Conservation (phyloP, 2,888 invertebrate genomes). For the Vesta saturnalis region DNA sequence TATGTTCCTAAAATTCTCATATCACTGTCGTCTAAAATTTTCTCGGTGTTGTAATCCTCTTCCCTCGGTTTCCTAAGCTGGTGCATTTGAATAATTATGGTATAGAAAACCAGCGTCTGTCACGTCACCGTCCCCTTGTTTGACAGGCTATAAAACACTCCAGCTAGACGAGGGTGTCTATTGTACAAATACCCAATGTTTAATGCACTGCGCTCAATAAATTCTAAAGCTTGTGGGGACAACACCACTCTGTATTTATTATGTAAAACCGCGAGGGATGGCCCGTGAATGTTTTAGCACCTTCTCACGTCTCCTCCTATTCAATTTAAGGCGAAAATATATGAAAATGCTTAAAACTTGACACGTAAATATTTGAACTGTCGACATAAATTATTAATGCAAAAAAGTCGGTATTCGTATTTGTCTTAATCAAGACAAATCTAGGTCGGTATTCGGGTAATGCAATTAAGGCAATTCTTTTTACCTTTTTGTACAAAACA, state of each 20-base stretch:
- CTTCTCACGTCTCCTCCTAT: constrained; percentile 25
- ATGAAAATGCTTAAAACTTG: constrained; percentile 5
- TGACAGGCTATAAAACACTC: constrained; percentile 47
- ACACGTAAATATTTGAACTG: background rate
- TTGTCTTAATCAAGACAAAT: too few species aligned
- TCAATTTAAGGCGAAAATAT: background rate
- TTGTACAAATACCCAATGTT: constrained; percentile 47
- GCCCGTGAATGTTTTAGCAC: constrained; percentile 32
- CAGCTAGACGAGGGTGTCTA: constrained; percentile 44
- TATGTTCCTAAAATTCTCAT: constrained; percentile 21
- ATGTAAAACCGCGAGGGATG: constrained; percentile 38
- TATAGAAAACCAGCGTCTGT: constrained; percentile 38
- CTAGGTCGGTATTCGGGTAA: too few species aligned
- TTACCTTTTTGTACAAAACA: background rate
- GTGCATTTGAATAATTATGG: constrained; percentile 44
- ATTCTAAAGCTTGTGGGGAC: constrained; percentile 38
- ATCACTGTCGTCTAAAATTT: constrained; percentile 31
- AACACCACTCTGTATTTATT: constrained; percentile 34
- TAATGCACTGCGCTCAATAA: constrained; percentile 46
- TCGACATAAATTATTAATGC: background rate
- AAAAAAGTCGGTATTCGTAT: too few species aligned
- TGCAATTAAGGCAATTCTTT: background rate
- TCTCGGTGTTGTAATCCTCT: constrained; percentile 29
- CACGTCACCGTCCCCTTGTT: constrained; percentile 41
- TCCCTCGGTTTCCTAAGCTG: constrained; percentile 31